phyloP scores from a whole-genome alignment of 2,888 invertebrate genomes.

The Drosophila gaucha region DNA sequence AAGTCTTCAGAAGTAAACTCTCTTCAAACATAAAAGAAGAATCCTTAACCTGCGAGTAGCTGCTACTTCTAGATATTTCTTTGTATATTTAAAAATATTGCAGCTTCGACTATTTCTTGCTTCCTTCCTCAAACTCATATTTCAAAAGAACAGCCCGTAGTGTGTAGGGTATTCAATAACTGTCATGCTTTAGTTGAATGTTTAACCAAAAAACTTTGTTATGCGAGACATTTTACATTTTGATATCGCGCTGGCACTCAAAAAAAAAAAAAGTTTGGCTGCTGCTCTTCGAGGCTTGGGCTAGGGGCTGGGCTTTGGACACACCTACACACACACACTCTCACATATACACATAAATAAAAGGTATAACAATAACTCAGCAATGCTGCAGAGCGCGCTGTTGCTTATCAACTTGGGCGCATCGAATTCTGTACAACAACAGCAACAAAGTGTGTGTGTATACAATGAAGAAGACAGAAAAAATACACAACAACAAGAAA shows the following conservation, averaged over 20 bases:
- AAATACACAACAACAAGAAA: constrained; percentile 5
- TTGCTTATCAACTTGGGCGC: constrained; percentile 78
- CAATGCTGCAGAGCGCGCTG: constrained; percentile 53
- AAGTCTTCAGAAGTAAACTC: too few species aligned
- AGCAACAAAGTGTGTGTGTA: constrained; percentile 35
- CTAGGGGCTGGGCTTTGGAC: constrained; percentile 53
- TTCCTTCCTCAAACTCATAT: background rate
- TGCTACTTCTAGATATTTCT: too few species aligned
- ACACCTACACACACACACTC: constrained; percentile 63
- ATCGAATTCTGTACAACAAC: constrained; percentile 66
- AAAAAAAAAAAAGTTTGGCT: constrained; percentile 35
- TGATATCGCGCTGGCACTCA: constrained; percentile 47
- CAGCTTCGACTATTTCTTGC: background rate
- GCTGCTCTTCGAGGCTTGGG: constrained; percentile 13
- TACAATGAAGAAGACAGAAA: constrained; percentile 1
- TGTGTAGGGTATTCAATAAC: constrained; percentile 30
- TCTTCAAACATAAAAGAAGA: too few species aligned
- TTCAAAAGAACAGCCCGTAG: background rate
- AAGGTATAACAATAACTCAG: constrained; percentile 71
- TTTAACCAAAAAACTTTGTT: constrained; percentile 46
- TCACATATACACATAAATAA: constrained; percentile 25
- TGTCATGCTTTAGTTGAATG: constrained; percentile 20
- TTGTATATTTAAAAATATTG: background rate
- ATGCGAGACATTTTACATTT: constrained; percentile 58
- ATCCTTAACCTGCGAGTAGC: too few species aligned